These are phyloP conservation scores for human (Homo sapiens) DNA, from an alignment of 2,113 vertebrate genomes.

Conservation along the genomic window GRCh38 chr2:57737001-57737500, in stretches of 20 bases:
- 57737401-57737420: background rate
- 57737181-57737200: background rate
- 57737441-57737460: background rate
- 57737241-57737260: background rate
- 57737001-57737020: background rate
- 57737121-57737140: background rate
- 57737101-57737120: background rate
- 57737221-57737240: background rate
- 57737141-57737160: background rate
- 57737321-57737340: background rate
- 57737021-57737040: slow-evolving; percentile 2
- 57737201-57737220: background rate
- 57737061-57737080: background rate
- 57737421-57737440: background rate
- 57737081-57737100: background rate
- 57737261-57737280: background rate
- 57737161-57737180: background rate
- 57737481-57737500: background rate
- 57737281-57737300: background rate
- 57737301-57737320: background rate
- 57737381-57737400: background rate
- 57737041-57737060: background rate
- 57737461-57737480: background rate
- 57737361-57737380: background rate
- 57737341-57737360: background rate